Conservation (phyloP, 2,797 vertebrate genomes). For the Onychomys torridus region DNA sequence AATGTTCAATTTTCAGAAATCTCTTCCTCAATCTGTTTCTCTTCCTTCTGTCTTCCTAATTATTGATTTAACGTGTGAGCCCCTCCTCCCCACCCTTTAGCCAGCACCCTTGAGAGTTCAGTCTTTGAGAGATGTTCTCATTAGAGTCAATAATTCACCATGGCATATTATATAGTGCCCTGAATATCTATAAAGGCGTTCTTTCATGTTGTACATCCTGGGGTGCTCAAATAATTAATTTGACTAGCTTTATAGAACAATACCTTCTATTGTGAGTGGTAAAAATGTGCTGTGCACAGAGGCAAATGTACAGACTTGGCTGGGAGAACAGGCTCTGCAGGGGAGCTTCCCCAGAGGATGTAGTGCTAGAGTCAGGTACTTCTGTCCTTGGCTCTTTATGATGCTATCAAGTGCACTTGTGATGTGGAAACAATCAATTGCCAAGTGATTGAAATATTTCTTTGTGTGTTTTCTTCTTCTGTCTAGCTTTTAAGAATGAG, state of each 20-base stretch:
- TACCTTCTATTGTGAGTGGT: slow-evolving; percentile 67
- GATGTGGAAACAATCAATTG: slow-evolving; percentile 62
- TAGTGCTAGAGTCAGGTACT: slow-evolving; percentile 31
- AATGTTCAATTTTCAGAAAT: slow-evolving; percentile 79
- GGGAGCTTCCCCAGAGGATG: slow-evolving; percentile 62
- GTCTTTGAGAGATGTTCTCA: slow-evolving; percentile 79
- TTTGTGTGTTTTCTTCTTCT: slow-evolving; percentile 40
- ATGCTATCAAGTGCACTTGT: slow-evolving; percentile 29
- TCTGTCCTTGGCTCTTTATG: slow-evolving; percentile 34
- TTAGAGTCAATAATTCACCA: slow-evolving; percentile 79
- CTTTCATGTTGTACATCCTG: slow-evolving; percentile 82
- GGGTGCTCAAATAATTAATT: slow-evolving; percentile 80
- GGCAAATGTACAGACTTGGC: slow-evolving; percentile 2
- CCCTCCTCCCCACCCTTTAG: slow-evolving; percentile 65
- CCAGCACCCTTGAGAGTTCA: slow-evolving; percentile 70
- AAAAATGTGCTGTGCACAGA: slow-evolving; percentile 57
- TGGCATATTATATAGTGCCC: slow-evolving; percentile 78
- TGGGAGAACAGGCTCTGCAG: neutral
- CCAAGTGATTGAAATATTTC: slow-evolving; percentile 12
- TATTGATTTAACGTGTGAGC: slow-evolving; percentile 77
- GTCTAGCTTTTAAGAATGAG: slow-evolving; percentile 41
- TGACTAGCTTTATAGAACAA: slow-evolving; percentile 76
- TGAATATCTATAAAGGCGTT: slow-evolving; percentile 76
- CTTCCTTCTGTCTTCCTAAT: slow-evolving; percentile 75
- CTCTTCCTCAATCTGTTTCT: slow-evolving; percentile 71